Evolutionary conservation across 1,140 invertebrate species (phyloP).

Genomic region (Psilanteris sp.): DNA sequence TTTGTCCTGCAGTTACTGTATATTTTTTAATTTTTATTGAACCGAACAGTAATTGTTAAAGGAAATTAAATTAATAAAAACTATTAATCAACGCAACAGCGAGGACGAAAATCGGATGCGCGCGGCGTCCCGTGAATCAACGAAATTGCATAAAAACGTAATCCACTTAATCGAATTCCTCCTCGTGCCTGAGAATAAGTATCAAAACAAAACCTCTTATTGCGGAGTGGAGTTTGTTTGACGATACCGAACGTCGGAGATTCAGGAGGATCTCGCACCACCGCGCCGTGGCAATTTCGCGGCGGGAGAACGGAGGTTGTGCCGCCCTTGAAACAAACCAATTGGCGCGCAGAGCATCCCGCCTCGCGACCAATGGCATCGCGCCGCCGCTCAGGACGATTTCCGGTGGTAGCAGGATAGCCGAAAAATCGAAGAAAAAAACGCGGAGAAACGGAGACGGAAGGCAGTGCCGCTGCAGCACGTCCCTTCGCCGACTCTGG

Average conservation of each 20-base stretch:
- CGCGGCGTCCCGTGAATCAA: too few relatives aligned
- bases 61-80: too few relatives aligned
- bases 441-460: constrained; percentile 29
- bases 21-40: too few relatives aligned
- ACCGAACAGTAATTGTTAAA: too few relatives aligned
- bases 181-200: constrained; percentile 16
- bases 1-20: too few relatives aligned
- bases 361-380: constrained; percentile 67
- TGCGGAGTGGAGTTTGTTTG: constrained; percentile 3
- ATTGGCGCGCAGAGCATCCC: constrained; percentile 55
- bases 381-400: constrained; percentile 36
- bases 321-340: constrained; percentile 71
- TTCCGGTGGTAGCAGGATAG: constrained; percentile 43
- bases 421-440: constrained; percentile 38
- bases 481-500: constrained; percentile 66
- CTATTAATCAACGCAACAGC: too few relatives aligned
- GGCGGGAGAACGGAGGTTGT: constrained; percentile 67
- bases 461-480: constrained; percentile 17
- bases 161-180: too few relatives aligned
- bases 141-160: too few relatives aligned
- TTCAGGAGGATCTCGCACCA: constrained; percentile 33
- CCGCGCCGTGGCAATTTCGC: constrained; percentile 1
- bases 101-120: too few relatives aligned
- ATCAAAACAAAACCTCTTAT: constrained; percentile 21
- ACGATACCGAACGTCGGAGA: constrained; percentile 3